phyloP scores from a whole-genome alignment of 2,113 vertebrate species.

The Passerina amoena region DNA sequence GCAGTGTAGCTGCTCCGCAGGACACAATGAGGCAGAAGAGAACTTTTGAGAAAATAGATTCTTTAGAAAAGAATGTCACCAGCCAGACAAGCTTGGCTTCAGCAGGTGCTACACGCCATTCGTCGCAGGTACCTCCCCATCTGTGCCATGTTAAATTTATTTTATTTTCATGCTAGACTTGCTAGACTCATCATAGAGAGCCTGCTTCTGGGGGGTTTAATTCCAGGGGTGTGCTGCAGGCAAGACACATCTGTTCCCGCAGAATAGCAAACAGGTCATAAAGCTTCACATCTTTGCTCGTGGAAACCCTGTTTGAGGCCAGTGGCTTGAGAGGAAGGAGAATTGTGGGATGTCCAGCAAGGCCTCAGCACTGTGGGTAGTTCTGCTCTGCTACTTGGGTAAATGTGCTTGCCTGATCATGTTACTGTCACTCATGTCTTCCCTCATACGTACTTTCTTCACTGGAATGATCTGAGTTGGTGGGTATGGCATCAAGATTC shows the following conservation, averaged over 20 bases:
- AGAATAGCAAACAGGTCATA: background rate
- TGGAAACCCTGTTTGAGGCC: background rate
- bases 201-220: background rate
- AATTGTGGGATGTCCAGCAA: background rate
- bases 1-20: conserved; percentile 14
- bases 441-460: accelerated
- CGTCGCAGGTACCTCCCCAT: conserved; percentile 77
- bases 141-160: accelerated
- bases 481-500: background rate
- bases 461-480: background rate
- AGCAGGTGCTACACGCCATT: conserved; percentile 67
- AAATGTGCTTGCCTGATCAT: background rate
- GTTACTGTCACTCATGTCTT: background rate
- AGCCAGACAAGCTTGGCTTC: conserved; percentile 79
- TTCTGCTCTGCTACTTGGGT: background rate
- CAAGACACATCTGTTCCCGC: background rate
- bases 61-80: conserved; percentile 83
- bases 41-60: conserved; percentile 90
- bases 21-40: conserved; percentile 86
- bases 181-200: background rate
- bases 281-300: background rate
- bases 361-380: background rate
- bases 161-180: background rate
- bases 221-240: background rate
- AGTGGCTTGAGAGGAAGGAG: background rate